Evolutionary conservation across 2,113 vertebrate species (phyloP).

Genomic region (Poeciliopsis turrubarensis): DNA sequence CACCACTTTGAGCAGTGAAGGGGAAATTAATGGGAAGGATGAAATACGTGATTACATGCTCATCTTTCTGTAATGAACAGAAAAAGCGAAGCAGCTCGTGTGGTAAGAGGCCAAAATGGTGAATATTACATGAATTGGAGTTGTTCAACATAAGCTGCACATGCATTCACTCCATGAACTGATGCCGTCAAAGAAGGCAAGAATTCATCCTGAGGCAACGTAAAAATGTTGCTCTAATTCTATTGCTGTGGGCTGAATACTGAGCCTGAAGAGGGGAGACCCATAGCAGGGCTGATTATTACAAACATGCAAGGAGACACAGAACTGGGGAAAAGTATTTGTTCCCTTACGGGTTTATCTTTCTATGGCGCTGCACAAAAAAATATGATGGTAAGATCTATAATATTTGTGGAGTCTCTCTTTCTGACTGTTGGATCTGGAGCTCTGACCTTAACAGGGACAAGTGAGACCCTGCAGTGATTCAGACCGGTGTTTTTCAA

Average conservation of each 20-base stretch:
- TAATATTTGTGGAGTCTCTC: too few relatives aligned
- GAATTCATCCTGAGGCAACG: constrained; percentile 17
- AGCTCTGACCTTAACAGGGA: too few relatives aligned
- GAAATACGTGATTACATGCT: constrained; percentile 54
- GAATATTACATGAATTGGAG: constrained; percentile 6
- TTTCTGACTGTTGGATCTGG: too few relatives aligned
- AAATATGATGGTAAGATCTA: too few relatives aligned
- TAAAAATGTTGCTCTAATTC: constrained; percentile 26
- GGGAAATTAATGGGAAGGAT: constrained; percentile 39
- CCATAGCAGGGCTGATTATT: constrained; percentile 6
- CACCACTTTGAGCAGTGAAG: constrained; percentile 25
- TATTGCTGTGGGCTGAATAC: constrained; percentile 10
- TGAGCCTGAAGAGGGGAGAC: constrained; percentile 18
- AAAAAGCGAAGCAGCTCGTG: not conserved
- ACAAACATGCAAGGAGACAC: constrained; percentile 10
- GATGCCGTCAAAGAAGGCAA: not conserved
- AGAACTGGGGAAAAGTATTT: too few relatives aligned
- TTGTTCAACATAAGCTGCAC: constrained; percentile 6
- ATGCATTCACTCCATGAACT: not conserved
- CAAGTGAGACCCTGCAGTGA: too few relatives aligned
- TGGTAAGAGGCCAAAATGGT: constrained; percentile 2
- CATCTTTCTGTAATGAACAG: constrained; percentile 45
- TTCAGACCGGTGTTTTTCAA: too few relatives aligned
- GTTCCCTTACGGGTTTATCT: not conserved
- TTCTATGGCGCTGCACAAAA: too few relatives aligned